These are phyloP conservation scores for Spilarctia lutea DNA, from an alignment of 2,888 invertebrate species.

Conservation along the genomic window DNA sequence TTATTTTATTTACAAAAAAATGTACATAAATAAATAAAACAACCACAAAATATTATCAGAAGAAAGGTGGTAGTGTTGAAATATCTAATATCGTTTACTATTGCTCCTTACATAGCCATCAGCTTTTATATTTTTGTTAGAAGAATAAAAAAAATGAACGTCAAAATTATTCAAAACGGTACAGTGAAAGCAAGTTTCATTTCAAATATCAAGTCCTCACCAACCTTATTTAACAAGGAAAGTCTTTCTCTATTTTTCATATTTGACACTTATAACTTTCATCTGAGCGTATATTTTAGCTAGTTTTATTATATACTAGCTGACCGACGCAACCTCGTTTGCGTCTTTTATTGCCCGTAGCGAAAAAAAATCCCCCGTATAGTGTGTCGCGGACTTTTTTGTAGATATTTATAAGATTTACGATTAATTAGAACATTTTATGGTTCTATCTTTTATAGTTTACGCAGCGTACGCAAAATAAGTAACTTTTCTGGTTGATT, in stretches of 20 bases:
- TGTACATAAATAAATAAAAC: too few relatives aligned
- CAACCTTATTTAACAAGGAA: conserved; percentile 15
- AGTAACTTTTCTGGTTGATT: too few relatives aligned
- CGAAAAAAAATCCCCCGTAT: too few relatives aligned
- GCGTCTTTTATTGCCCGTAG: too few relatives aligned
- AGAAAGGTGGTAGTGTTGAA: not conserved
- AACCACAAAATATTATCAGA: too few relatives aligned
- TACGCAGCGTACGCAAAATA: too few relatives aligned
- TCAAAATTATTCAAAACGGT: conserved; percentile 35
- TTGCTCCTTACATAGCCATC: conserved; percentile 27
- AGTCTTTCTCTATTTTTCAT: conserved; percentile 6
- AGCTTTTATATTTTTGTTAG: conserved; percentile 27
- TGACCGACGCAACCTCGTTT: too few relatives aligned
- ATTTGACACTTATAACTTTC: not conserved
- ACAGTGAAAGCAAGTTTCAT: conserved; percentile 19
- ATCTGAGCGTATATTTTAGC: not conserved
- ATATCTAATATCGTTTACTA: conserved; percentile 8
- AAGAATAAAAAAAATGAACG: conserved; percentile 27
- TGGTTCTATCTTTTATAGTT: too few relatives aligned
- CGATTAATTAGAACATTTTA: too few relatives aligned
- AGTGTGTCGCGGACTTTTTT: too few relatives aligned
- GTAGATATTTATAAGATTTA: too few relatives aligned
- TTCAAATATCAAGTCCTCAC: conserved; percentile 16
- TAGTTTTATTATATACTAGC: not conserved
- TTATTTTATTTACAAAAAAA: too few relatives aligned